Evolutionary conservation across 1,140 invertebrate genomes (phyloP).

Genomic region (Sarcophaga bullata): DNA sequence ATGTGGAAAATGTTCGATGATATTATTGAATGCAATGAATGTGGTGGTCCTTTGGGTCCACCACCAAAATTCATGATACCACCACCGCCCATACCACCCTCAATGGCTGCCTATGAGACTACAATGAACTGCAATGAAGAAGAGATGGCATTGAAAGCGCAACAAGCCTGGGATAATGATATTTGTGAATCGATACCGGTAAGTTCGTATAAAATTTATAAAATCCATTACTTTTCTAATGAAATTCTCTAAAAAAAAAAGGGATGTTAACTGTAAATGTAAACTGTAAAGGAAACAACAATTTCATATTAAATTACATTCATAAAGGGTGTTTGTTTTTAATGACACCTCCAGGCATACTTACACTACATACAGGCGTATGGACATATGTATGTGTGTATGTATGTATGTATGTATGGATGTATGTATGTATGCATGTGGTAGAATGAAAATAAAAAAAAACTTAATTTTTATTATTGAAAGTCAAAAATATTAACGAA

Average conservation of each 20-base stretch:
- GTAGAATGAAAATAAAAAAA: too few relatives aligned
- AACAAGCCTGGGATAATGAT: slow-evolving; percentile 63
- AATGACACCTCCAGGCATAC: neutral
- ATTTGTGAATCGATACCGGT: slow-evolving; percentile 68
- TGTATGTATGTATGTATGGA: neutral
- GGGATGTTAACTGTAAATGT: neutral
- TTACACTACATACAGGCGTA: neutral
- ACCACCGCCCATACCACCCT: slow-evolving; percentile 70
- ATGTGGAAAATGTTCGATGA: slow-evolving; percentile 61
- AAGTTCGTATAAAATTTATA: slow-evolving; percentile 51
- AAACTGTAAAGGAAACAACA: neutral
- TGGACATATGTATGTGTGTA: neutral
- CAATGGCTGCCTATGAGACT: slow-evolving; percentile 65
- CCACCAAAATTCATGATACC: slow-evolving; percentile 71
- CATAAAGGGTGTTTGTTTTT: neutral
- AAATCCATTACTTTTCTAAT: slow-evolving; percentile 8
- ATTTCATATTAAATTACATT: neutral
- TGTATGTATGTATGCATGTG: too few relatives aligned
- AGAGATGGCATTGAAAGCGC: slow-evolving; percentile 51
- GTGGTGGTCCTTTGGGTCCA: slow-evolving; percentile 70
- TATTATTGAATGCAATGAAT: slow-evolving; percentile 66
- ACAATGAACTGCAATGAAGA: slow-evolving; percentile 59
- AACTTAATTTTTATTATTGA: too few relatives aligned
- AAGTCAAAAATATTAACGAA: neutral
- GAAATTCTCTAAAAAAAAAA: slow-evolving; percentile 11